Evolutionary conservation across 2,797 vertebrate genomes (phyloP).

Genomic region (Spinus olivaceus): DNA sequence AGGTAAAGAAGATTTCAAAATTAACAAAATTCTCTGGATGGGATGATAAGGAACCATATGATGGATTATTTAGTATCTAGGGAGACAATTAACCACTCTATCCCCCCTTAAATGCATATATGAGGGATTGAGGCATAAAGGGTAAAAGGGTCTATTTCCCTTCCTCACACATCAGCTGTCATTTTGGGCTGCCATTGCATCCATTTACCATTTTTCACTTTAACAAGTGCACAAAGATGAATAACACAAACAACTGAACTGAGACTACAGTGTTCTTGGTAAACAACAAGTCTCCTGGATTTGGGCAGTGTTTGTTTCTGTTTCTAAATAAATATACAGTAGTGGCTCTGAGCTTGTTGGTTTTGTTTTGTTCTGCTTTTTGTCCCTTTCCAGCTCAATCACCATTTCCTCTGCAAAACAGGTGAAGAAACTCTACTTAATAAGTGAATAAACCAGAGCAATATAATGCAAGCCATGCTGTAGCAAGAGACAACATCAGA

Average conservation of each 20-base stretch:
- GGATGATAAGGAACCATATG: background rate
- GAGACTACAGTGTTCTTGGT: background rate
- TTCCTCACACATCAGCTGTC: background rate
- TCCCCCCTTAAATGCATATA: background rate
- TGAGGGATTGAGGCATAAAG: background rate
- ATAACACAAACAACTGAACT: background rate
- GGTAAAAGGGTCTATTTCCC: background rate
- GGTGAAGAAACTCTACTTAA: background rate
- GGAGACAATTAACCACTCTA: background rate
- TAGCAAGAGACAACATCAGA: background rate
- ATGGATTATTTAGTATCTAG: background rate
- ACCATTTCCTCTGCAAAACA: background rate
- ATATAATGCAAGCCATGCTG: background rate
- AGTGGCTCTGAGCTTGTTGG: background rate
- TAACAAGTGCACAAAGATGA: background rate
- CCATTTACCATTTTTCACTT: background rate
- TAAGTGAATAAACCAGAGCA: background rate
- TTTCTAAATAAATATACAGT: background rate
- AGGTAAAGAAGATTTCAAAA: background rate
- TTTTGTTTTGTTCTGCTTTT: background rate
- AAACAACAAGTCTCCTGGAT: background rate
- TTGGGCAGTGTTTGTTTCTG: background rate
- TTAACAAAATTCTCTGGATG: background rate
- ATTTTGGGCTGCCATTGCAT: background rate
- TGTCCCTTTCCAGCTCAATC: fast-evolving